These are phyloP conservation scores for Calliopsis andreniformis DNA, from an alignment of 1,140 invertebrate species.

Conservation along the genomic window DNA sequence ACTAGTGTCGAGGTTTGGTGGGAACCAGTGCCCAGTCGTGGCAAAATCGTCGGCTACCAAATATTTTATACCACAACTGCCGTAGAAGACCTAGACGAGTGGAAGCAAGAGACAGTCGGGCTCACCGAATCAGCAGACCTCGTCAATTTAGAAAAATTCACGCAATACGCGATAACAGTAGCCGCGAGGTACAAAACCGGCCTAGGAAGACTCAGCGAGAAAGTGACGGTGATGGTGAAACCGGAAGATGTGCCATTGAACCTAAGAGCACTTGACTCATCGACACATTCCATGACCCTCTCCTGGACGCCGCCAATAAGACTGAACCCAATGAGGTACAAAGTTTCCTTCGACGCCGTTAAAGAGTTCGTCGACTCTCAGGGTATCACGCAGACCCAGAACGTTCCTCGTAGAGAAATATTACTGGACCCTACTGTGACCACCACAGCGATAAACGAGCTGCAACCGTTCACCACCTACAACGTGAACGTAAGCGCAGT, in stretches of 20 bases:
- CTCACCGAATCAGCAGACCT: constrained; percentile 95
- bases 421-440: constrained; percentile 86
- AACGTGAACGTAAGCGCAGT: constrained; percentile 96
- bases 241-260: constrained; percentile 95
- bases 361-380: constrained; percentile 98
- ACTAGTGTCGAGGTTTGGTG: constrained; percentile 96
- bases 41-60: constrained; percentile 94
- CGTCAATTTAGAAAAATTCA: constrained; percentile 93
- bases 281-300: constrained; percentile 94
- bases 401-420: constrained; percentile 88
- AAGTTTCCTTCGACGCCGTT: constrained; percentile 95
- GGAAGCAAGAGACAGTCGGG: constrained; percentile 92
- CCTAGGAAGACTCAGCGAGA: constrained; percentile 88
- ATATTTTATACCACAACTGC: constrained; percentile 96
- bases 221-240: constrained; percentile 93
- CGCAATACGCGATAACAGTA: constrained; percentile 95
- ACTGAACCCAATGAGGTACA: constrained; percentile 94
- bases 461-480: constrained; percentile 97
- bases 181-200: constrained; percentile 90
- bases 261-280: constrained; percentile 92
- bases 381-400: constrained; percentile 93
- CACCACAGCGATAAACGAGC: constrained; percentile 90
- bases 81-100: constrained; percentile 95
- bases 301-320: constrained; percentile 96
- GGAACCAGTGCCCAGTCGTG: constrained; percentile 94